These are phyloP conservation scores for Drosophila equinoxialis DNA, from an alignment of 1,140 invertebrate species.

Conservation along the genomic window DNA sequence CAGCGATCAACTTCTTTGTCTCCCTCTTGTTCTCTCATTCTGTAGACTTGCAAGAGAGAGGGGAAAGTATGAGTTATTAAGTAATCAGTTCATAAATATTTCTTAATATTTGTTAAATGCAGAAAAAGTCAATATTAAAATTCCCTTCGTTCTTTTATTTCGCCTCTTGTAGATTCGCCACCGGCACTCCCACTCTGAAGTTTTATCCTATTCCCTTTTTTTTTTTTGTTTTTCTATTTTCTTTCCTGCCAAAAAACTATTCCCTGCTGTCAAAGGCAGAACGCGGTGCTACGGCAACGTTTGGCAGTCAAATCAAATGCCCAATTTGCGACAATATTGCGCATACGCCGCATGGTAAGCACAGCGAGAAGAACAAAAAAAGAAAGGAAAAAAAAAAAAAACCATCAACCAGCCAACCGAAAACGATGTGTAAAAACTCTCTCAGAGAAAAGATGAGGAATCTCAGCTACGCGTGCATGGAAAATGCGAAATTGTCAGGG, in stretches of 20 bases:
- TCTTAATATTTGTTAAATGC: too few relatives aligned
- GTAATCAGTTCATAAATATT: too few relatives aligned
- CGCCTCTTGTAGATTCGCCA: too few relatives aligned
- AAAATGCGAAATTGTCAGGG: conserved; percentile 14
- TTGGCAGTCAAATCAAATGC: conserved; percentile 76
- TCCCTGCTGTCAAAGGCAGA: conserved; percentile 65
- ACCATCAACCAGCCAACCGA: not conserved
- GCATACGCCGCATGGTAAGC: conserved; percentile 52
- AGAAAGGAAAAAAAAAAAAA: conserved; percentile 26
- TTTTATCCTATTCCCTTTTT: conserved; percentile 26
- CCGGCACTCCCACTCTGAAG: too few relatives aligned
- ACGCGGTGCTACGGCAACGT: conserved; percentile 35
- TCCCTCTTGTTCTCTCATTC: too few relatives aligned
- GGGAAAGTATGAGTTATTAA: too few relatives aligned
- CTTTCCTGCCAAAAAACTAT: conserved; percentile 42
- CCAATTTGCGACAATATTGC: conserved; percentile 75
- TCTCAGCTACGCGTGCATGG: not conserved
- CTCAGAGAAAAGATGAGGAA: not conserved
- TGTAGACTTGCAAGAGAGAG: too few relatives aligned
- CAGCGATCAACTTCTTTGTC: too few relatives aligned
- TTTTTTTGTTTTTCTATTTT: conserved; percentile 26
- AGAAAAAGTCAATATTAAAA: too few relatives aligned
- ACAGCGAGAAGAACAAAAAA: conserved; percentile 5
- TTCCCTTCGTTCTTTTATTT: too few relatives aligned
- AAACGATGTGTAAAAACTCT: conserved; percentile 11